Evolutionary conservation across 2,888 invertebrate species (phyloP).

Genomic region (Timema podura): DNA sequence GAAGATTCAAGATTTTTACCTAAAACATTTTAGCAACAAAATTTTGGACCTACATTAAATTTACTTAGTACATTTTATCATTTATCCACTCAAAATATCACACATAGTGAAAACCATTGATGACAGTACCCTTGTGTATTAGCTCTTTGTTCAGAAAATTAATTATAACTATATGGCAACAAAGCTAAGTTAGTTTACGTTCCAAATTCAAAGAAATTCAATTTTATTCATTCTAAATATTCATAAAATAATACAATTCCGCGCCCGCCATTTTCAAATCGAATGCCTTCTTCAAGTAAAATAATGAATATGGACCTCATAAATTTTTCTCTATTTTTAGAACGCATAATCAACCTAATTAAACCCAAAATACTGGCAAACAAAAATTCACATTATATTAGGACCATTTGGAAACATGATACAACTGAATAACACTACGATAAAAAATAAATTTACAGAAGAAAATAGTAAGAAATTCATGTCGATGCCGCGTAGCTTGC

Average conservation of each 20-base stretch:
- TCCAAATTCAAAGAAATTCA: not conserved
- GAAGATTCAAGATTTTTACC: no score
- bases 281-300: conserved; percentile 21
- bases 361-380: conserved; percentile 11
- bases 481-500: conserved; percentile 12
- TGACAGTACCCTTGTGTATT: no score
- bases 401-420: not conserved
- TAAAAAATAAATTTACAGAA: conserved; percentile 21
- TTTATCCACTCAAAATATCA: no score
- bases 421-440: not conserved
- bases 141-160: no score
- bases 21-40: no score
- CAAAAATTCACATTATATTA: conserved; percentile 15
- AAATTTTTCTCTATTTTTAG: conserved; percentile 32
- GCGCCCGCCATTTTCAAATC: conserved; percentile 36
- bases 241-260: conserved; percentile 29
- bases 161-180: no score
- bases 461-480: conserved; percentile 9
- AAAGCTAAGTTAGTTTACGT: no score
- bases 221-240: conserved; percentile 17
- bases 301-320: conserved; percentile 25
- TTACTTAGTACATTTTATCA: no score
- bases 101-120: no score
- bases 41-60: no score
- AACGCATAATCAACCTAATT: conserved; percentile 19